phyloP scores from a whole-genome alignment of 2,113 vertebrate species.

The Gopherus flavomarginatus region DNA sequence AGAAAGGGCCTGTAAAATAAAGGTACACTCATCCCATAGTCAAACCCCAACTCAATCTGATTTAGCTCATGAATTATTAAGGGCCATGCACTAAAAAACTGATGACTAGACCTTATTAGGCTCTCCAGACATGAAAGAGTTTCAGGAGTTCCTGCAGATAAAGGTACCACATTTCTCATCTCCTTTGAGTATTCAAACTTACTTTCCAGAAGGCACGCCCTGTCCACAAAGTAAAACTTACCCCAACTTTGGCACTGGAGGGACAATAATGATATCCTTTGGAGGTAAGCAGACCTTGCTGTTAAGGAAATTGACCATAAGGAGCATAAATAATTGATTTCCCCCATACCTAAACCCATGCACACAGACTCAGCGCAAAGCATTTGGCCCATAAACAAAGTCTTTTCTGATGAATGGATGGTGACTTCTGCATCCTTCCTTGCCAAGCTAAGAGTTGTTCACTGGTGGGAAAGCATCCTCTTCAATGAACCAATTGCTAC shows the following conservation, averaged over 20 bases:
- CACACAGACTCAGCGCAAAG: background rate
- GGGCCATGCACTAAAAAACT: background rate
- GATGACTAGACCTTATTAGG: background rate
- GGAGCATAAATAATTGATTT: background rate
- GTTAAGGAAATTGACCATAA: background rate
- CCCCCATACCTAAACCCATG: background rate
- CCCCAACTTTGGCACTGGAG: background rate
- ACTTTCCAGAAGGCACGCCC: background rate
- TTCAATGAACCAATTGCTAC: background rate
- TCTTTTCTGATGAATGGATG: background rate
- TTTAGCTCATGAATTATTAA: background rate
- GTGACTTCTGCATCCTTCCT: background rate
- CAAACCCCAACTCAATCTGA: background rate
- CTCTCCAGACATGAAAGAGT: background rate
- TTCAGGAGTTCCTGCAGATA: background rate
- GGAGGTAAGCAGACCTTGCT: background rate
- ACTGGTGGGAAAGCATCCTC: background rate
- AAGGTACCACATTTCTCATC: background rate
- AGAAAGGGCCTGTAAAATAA: background rate
- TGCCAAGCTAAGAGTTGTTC: background rate
- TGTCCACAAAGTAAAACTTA: rapidly evolving
- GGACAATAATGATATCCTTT: background rate
- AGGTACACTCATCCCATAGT: background rate
- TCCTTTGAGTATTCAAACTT: background rate
- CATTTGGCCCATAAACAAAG: background rate